Evolutionary conservation across 2,113 vertebrate genomes (phyloP).

Genomic region (Ondatra zibethicus): DNA sequence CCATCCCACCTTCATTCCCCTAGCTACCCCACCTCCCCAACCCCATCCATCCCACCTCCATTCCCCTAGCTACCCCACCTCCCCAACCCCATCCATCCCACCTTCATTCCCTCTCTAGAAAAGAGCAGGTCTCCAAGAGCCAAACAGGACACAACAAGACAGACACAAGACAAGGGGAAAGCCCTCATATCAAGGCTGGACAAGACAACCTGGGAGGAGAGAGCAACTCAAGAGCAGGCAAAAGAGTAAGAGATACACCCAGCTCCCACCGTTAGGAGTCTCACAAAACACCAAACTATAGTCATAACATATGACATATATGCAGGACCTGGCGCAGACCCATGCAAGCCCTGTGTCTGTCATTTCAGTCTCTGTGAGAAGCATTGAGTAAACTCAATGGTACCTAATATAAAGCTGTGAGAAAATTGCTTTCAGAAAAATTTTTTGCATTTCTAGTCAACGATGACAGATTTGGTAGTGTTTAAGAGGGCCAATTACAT

Average conservation of each 20-base stretch:
- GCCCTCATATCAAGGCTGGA: neutral
- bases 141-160: neutral
- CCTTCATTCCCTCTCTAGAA: neutral
- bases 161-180: neutral
- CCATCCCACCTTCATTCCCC: no score
- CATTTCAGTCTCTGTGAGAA: neutral
- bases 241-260: neutral
- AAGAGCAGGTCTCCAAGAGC: neutral
- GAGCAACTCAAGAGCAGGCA: neutral
- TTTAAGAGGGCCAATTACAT: neutral
- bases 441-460: neutral
- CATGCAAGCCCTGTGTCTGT: neutral
- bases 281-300: neutral
- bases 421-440: conserved; percentile 1
- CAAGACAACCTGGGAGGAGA: neutral
- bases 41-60: no score
- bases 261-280: accelerated
- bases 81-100: neutral
- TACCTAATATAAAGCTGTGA: neutral
- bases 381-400: neutral
- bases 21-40: no score
- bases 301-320: neutral
- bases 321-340: neutral
- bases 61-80: neutral
- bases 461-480: neutral